Evolutionary conservation across 1,140 invertebrate species (phyloP).

Genomic region (Hypsibius dujardini): DNA sequence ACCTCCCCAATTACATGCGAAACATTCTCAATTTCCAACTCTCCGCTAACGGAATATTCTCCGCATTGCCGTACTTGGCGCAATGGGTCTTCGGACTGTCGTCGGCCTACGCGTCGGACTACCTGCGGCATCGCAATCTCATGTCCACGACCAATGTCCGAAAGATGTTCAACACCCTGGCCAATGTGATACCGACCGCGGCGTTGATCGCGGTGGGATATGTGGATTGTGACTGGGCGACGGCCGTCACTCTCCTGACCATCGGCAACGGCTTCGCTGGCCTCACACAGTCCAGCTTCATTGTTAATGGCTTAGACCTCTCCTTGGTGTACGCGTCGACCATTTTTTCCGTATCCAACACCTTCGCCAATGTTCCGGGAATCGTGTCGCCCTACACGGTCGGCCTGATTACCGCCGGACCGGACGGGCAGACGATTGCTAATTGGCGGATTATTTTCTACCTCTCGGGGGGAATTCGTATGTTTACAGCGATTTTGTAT

Average conservation of each 20-base stretch:
- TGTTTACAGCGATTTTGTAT: not conserved
- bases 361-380: not conserved
- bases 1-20: slow-evolving; percentile 34
- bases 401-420: not conserved
- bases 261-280: not conserved
- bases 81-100: slow-evolving; percentile 32
- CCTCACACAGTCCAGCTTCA: not conserved
- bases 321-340: not conserved
- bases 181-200: slow-evolving; percentile 23
- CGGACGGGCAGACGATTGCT: not conserved
- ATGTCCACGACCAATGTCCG: slow-evolving; percentile 28
- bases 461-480: not conserved
- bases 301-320: not conserved
- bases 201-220: not conserved
- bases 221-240: not conserved
- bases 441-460: slow-evolving; percentile 7
- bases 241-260: not conserved
- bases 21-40: slow-evolving; percentile 34
- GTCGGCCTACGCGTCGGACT: slow-evolving; percentile 30
- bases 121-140: slow-evolving; percentile 24
- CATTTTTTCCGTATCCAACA: not conserved
- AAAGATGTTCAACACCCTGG: slow-evolving; percentile 30
- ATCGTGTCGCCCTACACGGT: slow-evolving; percentile 1
- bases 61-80: slow-evolving; percentile 33
- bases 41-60: slow-evolving; percentile 33